A percentile compares a stretch with the other conserved stretches of the same genome.
phyloP scores from a whole-genome alignment of 1,140 invertebrate genomes.

The Myzus persicae region DNA sequence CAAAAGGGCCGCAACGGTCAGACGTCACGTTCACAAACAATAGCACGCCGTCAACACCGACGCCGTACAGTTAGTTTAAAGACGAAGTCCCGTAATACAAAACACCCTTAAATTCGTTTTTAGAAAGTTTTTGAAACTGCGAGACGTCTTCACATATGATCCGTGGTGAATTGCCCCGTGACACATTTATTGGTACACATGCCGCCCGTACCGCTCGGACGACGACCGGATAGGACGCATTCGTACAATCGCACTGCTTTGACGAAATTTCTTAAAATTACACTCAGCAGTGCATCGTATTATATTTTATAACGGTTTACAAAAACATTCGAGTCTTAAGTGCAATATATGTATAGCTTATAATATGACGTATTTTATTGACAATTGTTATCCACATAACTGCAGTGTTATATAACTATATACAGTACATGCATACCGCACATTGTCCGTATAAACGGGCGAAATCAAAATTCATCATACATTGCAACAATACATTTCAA shows the following conservation, averaged over 20 bases:
- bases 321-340: no score
- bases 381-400: no score
- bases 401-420: no score
- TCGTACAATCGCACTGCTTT: neutral
- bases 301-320: no score
- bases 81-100: neutral
- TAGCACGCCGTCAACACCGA: neutral
- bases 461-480: no score
- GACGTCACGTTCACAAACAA: slow-evolving; percentile 1
- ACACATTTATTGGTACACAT: neutral
- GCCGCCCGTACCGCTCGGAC: no score
- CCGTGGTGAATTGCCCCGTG: neutral
- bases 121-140: neutral
- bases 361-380: no score
- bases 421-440: no score
- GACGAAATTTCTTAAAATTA: neutral
- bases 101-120: neutral
- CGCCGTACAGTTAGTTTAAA: neutral
- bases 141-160: neutral
- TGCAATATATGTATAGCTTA: no score
- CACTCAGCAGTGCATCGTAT: neutral
- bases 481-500: no score
- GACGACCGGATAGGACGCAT: no score
- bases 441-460: no score
- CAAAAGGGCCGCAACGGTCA: neutral